phyloP scores from a whole-genome alignment of 2,113 vertebrate species.

The Pterocles orientalis region DNA sequence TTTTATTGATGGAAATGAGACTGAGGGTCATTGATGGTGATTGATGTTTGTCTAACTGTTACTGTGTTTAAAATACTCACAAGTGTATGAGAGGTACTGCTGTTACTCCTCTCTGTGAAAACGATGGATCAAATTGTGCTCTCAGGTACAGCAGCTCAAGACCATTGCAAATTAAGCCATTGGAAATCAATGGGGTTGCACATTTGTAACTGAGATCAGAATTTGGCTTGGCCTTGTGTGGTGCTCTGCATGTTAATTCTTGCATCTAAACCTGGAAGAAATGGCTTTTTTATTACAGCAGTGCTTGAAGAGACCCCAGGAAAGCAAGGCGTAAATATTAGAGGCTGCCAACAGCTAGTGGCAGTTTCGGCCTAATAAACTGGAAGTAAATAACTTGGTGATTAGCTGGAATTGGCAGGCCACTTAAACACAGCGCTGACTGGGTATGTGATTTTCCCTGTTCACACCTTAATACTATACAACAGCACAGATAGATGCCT shows the following conservation, averaged over 20 bases:
- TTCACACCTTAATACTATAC: slow-evolving; percentile 6
- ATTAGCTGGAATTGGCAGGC: slow-evolving; percentile 76
- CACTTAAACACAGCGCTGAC: slow-evolving; percentile 20
- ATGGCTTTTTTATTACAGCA: slow-evolving; percentile 58
- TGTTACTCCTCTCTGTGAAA: slow-evolving; percentile 22
- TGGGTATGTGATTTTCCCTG: slow-evolving; percentile 10
- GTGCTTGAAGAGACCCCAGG: slow-evolving; percentile 75
- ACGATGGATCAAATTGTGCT: slow-evolving; percentile 26
- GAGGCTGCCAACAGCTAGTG: slow-evolving; percentile 71
- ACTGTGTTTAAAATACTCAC: not conserved
- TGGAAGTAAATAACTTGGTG: slow-evolving; percentile 75
- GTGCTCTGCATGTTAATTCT: slow-evolving; percentile 57
- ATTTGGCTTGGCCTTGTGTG: slow-evolving; percentile 47
- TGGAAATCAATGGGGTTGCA: slow-evolving; percentile 52
- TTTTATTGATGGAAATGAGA: slow-evolving; percentile 3
- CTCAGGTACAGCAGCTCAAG: slow-evolving; percentile 48
- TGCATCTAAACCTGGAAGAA: slow-evolving; percentile 54
- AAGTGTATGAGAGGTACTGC: not conserved
- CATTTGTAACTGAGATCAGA: slow-evolving; percentile 46
- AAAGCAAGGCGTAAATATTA: slow-evolving; percentile 78
- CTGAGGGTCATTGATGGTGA: not conserved
- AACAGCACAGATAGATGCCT: slow-evolving; percentile 21
- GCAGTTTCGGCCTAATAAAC: slow-evolving; percentile 84
- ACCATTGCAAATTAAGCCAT: slow-evolving; percentile 58
- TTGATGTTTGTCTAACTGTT: slow-evolving; percentile 1